A percentile compares a stretch with the other conserved stretches of the same genome.
Evolutionary conservation across 2,888 invertebrate species (phyloP).

Genomic region (Caenorhabditis doughertyi): DNA sequence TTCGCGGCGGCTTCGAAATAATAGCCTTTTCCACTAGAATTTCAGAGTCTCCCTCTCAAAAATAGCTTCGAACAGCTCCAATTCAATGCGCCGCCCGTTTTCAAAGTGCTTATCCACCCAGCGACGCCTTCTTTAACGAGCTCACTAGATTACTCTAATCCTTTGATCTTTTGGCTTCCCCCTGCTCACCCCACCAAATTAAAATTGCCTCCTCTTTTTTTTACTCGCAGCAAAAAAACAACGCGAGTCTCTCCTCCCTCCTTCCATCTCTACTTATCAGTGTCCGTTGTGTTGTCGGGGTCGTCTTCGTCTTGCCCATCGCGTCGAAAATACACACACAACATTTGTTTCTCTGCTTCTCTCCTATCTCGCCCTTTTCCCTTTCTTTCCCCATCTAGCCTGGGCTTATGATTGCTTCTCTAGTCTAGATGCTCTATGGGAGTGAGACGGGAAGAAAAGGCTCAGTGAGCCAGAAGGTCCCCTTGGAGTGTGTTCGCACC

Average conservation of each 20-base stretch:
- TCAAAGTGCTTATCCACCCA: too few species aligned
- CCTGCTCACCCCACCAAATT: neutral
- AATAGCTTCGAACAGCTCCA: too few species aligned
- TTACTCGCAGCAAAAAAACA: neutral
- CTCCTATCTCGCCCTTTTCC: neutral
- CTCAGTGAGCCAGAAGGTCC: neutral
- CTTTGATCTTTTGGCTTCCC: slow-evolving; percentile 3
- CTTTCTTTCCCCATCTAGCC: neutral
- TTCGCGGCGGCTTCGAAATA: too few species aligned
- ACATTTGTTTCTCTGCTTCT: slow-evolving; percentile 10
- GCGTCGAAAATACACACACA: slow-evolving; percentile 5
- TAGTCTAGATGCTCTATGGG: too few species aligned
- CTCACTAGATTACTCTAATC: too few species aligned
- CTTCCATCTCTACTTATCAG: slow-evolving; percentile 19
- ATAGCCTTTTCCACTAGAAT: too few species aligned
- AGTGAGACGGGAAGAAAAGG: neutral
- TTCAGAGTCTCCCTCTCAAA: too few species aligned
- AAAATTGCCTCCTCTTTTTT: neutral
- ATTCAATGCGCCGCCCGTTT: too few species aligned
- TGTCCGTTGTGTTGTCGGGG: slow-evolving; percentile 15
- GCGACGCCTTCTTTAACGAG: too few species aligned
- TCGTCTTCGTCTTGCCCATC: too few species aligned
- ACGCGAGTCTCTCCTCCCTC: neutral
- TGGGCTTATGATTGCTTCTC: neutral
- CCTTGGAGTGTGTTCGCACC: neutral